Conservation (phyloP, 2,797 vertebrate genomes). For the Megaceryle alcyon region DNA sequence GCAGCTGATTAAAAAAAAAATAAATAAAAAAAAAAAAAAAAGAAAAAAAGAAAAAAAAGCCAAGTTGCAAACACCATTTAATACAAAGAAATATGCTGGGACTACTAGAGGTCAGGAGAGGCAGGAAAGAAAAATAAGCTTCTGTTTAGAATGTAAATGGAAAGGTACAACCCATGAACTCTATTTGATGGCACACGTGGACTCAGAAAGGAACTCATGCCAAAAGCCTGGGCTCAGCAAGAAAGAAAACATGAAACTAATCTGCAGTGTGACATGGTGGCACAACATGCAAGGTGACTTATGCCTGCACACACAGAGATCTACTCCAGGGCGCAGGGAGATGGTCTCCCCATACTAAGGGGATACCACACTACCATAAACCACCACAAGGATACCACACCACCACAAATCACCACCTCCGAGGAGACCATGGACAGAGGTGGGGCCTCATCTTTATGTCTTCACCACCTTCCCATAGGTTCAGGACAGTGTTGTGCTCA, state of each 20-base stretch:
- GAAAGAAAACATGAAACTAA: not conserved
- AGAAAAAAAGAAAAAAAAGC: not conserved
- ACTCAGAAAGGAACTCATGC: not conserved
- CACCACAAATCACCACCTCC: not conserved
- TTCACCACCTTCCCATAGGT: not conserved
- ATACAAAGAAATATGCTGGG: not conserved
- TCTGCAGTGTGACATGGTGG: not conserved
- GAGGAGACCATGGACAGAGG: not conserved
- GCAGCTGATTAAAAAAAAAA: not conserved
- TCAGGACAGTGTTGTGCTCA: not conserved
- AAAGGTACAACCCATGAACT: not conserved
- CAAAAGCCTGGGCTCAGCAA: not conserved
- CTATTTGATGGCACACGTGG: not conserved
- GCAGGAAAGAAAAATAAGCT: slow-evolving; percentile 11
- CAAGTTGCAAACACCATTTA: not conserved
- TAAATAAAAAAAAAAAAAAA: not conserved
- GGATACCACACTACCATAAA: not conserved
- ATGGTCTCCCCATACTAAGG: not conserved
- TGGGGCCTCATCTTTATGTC: not conserved
- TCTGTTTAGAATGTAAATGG: slow-evolving; percentile 12
- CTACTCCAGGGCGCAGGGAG: not conserved
- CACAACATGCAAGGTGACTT: not conserved
- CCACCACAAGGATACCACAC: not conserved
- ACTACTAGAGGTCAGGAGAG: not conserved
- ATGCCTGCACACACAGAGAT: not conserved